phyloP scores from a whole-genome alignment of 2,797 vertebrate species.

The Potorous gilbertii region DNA sequence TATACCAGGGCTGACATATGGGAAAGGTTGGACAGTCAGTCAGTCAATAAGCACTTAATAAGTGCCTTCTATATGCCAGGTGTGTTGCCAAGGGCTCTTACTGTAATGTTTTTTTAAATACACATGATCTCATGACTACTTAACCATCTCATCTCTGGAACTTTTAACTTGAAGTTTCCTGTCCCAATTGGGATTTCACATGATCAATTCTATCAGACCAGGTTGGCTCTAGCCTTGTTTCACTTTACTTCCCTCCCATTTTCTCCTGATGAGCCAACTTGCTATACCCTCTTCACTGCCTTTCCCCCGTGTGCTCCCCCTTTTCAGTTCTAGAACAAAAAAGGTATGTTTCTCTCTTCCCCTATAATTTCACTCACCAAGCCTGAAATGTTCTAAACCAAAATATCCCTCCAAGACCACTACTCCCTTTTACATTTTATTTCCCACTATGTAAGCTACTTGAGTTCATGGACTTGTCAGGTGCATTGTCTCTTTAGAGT shows the following conservation, averaged over 20 bases:
- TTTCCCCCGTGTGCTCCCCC: neutral
- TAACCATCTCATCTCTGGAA: neutral
- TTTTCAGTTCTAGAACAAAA: neutral
- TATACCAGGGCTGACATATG: neutral
- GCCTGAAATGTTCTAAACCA: neutral
- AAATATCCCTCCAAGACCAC: neutral
- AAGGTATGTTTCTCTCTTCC: neutral
- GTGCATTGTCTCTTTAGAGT: neutral
- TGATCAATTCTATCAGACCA: neutral
- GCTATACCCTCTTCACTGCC: neutral
- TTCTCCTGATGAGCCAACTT: neutral
- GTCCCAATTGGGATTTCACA: neutral
- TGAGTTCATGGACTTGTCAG: neutral
- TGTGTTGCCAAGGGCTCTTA: neutral
- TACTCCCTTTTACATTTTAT: neutral
- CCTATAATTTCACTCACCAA: neutral
- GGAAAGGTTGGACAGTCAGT: neutral
- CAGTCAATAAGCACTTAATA: neutral
- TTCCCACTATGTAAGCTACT: neutral
- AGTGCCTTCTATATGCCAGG: neutral
- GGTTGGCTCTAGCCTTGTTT: neutral
- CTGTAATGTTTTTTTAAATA: neutral
- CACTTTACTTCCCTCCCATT: neutral
- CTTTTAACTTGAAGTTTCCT: neutral
- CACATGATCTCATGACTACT: too few relatives aligned